Evolutionary conservation across 2,113 vertebrate species (phyloP).

Genomic region (Gracilinanus agilis): DNA sequence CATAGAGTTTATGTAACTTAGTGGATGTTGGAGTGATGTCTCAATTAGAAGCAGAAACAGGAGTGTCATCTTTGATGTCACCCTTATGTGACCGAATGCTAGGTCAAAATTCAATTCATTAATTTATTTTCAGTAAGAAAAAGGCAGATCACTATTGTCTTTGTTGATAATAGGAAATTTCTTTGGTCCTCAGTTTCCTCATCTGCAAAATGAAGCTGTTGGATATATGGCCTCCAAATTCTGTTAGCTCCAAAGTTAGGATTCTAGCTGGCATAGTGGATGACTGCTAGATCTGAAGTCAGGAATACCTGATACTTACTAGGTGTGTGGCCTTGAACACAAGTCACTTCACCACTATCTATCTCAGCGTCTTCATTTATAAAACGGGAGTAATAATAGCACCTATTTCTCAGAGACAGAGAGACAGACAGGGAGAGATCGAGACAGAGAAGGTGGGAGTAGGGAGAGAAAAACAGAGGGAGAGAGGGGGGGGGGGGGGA

Average conservation of each 20-base stretch:
- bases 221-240: not conserved
- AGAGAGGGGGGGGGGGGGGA: too few species aligned
- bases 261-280: not conserved
- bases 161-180: not conserved
- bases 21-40: not conserved
- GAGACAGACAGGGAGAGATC: rapidly evolving
- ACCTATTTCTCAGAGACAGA: not conserved
- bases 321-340: not conserved
- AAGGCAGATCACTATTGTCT: not conserved
- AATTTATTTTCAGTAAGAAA: not conserved
- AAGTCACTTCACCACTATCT: not conserved
- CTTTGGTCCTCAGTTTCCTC: not conserved
- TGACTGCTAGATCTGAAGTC: not conserved
- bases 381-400: not conserved
- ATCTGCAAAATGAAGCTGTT: not conserved
- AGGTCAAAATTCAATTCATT: not conserved
- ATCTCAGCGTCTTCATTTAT: not conserved
- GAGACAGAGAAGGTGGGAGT: rapidly evolving
- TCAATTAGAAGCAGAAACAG: not conserved
- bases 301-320: not conserved
- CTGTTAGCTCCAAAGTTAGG: not conserved
- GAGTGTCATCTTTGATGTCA: not conserved
- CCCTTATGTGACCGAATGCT: not conserved
- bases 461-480: too few species aligned
- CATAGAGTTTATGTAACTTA: not conserved